These are phyloP conservation scores for Lasiurus borealis DNA, from an alignment of 2,113 vertebrate species.

Conservation along the genomic window DNA sequence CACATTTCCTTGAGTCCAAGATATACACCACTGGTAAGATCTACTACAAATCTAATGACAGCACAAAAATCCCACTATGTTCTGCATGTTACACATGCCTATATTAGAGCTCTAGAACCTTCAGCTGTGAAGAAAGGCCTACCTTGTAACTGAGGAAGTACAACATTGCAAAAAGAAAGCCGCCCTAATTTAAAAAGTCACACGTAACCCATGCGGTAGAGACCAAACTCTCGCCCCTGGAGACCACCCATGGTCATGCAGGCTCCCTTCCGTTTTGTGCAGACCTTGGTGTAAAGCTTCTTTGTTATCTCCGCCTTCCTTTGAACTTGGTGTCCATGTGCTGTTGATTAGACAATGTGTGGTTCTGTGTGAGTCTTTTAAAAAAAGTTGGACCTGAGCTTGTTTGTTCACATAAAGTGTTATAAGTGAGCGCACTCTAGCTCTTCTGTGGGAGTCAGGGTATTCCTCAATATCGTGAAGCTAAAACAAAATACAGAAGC, in stretches of 20 bases:
- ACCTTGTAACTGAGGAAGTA: not conserved
- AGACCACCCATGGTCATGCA: not conserved
- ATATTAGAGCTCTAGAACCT: not conserved
- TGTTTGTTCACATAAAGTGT: conserved; percentile 17
- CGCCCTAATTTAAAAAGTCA: not conserved
- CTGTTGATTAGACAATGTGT: not conserved
- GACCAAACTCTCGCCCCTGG: not conserved
- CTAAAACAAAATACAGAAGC: conserved; percentile 49
- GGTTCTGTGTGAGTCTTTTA: not conserved
- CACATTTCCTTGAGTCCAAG: not conserved
- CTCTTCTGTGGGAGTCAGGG: conserved; percentile 60
- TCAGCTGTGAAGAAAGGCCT: not conserved
- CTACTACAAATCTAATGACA: not conserved
- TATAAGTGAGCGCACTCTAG: not conserved
- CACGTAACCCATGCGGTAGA: not conserved
- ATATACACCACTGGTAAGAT: not conserved
- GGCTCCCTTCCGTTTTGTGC: not conserved
- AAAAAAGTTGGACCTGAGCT: not conserved
- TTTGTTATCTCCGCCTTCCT: not conserved
- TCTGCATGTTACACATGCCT: not conserved
- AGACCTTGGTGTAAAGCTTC: not conserved
- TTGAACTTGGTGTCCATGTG: not conserved
- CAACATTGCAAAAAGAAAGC: not conserved
- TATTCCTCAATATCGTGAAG: conserved; percentile 50
- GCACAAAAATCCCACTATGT: not conserved